These are phyloP conservation scores for Anadara kagoshimensis DNA, from an alignment of 1,140 invertebrate genomes.

Conservation along the genomic window DNA sequence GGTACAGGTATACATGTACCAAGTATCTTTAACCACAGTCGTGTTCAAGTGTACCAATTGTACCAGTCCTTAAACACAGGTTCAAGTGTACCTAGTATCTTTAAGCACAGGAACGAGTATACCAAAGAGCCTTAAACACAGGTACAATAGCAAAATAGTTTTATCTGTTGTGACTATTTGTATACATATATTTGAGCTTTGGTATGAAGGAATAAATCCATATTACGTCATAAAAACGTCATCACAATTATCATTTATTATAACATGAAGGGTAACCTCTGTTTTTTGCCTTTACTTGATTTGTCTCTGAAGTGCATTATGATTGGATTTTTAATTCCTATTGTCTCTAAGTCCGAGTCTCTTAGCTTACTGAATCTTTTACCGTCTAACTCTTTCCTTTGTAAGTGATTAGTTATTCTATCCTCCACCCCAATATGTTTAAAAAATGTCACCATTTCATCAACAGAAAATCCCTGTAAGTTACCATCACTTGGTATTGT, in stretches of 20 bases:
- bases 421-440: slow-evolving; percentile 37
- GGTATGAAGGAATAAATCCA: too few species aligned
- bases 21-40: too few species aligned
- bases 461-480: slow-evolving; percentile 32
- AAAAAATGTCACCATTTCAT: slow-evolving; percentile 45
- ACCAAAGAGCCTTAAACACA: too few species aligned
- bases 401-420: slow-evolving; percentile 39
- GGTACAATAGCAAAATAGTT: too few species aligned
- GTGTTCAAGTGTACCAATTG: too few species aligned
- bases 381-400: slow-evolving; percentile 38
- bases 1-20: too few species aligned
- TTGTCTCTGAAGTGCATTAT: slow-evolving; percentile 43
- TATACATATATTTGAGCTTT: too few species aligned
- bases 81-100: too few species aligned
- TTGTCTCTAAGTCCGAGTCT: slow-evolving; percentile 39
- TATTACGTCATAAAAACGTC: too few species aligned
- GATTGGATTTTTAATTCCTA: slow-evolving; percentile 44
- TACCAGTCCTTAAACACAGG: too few species aligned
- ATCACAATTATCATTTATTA: not conserved
- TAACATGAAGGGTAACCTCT: slow-evolving; percentile 35
- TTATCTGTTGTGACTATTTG: too few species aligned
- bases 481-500: slow-evolving; percentile 42
- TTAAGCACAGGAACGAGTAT: too few species aligned
- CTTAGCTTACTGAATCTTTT: slow-evolving; percentile 42
- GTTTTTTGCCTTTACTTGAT: slow-evolving; percentile 10